Evolutionary conservation across 2,797 vertebrate genomes (phyloP).

Genomic region (Graptemys geographica): DNA sequence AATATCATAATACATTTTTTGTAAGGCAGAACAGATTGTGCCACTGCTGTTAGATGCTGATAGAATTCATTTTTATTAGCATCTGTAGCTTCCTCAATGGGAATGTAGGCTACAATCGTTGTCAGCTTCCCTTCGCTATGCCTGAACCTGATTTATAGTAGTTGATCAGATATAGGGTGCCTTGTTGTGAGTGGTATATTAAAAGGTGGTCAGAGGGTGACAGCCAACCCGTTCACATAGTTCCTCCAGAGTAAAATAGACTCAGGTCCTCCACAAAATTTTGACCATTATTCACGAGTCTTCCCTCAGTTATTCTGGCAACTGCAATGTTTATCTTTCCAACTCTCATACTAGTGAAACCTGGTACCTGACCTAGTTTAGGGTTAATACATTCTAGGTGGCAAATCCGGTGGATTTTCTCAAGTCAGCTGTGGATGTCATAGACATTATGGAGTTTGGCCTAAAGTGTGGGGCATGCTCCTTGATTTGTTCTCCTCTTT

Average conservation of each 20-base stretch:
- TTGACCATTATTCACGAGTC: not conserved
- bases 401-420: not conserved
- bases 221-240: not conserved
- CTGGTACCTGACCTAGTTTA: not conserved
- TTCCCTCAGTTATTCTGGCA: not conserved
- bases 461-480: not conserved
- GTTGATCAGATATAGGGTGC: not conserved
- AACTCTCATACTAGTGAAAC: not conserved
- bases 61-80: not conserved
- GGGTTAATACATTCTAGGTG: not conserved
- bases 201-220: not conserved
- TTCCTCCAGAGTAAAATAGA: not conserved
- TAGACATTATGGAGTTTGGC: not conserved
- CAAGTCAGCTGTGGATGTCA: not conserved
- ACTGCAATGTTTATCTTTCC: not conserved
- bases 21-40: not conserved
- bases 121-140: not conserved
- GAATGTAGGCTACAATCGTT: not conserved
- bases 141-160: not conserved
- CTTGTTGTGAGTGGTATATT: not conserved
- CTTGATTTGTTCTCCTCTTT: not conserved
- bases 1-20: not conserved
- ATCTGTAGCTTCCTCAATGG: not conserved
- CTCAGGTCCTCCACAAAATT: not conserved
- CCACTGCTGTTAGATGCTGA: not conserved